Conservation (phyloP, 2,797 vertebrate species). For the Sebastolobus altivelis region DNA sequence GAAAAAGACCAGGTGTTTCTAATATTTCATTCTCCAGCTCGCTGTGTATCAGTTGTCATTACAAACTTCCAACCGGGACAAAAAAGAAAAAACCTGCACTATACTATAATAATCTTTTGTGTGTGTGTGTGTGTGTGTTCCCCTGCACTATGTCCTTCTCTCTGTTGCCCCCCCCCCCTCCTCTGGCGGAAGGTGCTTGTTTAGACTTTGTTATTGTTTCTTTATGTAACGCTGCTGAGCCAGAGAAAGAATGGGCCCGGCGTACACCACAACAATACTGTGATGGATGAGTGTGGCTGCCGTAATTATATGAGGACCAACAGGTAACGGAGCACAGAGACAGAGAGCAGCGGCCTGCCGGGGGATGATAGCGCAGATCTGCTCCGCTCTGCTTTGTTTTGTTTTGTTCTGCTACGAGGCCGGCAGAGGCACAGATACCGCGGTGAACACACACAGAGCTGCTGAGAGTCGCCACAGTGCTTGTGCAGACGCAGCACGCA, state of each 20-base stretch:
- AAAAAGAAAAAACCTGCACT: slow-evolving; percentile 32
- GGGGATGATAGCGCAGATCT: slow-evolving; percentile 73
- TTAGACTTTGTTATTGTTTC: slow-evolving; percentile 82
- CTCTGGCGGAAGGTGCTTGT: slow-evolving; percentile 64
- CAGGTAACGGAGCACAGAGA: slow-evolving; percentile 75
- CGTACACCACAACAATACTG: slow-evolving; percentile 74
- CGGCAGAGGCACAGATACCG: slow-evolving; percentile 41
- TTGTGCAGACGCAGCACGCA: slow-evolving; percentile 24
- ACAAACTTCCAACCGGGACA: slow-evolving; percentile 32
- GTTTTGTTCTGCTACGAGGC: slow-evolving; percentile 60
- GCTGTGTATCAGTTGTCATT: slow-evolving; percentile 28
- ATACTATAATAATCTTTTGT: background rate
- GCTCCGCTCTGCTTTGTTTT: slow-evolving; percentile 64
- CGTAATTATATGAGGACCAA: slow-evolving; percentile 82
- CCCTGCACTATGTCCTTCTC: slow-evolving; percentile 34
- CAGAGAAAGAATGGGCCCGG: slow-evolving; percentile 64
- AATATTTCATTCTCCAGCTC: slow-evolving; percentile 35
- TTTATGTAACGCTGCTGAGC: slow-evolving; percentile 75
- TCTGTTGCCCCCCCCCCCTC: background rate
- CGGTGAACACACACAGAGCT: slow-evolving; percentile 15
- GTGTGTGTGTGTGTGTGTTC: background rate
- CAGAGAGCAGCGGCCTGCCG: slow-evolving; percentile 71
- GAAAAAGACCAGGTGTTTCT: slow-evolving; percentile 32
- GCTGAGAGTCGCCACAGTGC: slow-evolving; percentile 2
- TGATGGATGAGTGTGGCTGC: slow-evolving; percentile 81